Evolutionary conservation across 2,797 vertebrate species (phyloP), one percentile per base, ranked within the genome.

Genomic region (Dicrostonyx torquatus): DNA sequence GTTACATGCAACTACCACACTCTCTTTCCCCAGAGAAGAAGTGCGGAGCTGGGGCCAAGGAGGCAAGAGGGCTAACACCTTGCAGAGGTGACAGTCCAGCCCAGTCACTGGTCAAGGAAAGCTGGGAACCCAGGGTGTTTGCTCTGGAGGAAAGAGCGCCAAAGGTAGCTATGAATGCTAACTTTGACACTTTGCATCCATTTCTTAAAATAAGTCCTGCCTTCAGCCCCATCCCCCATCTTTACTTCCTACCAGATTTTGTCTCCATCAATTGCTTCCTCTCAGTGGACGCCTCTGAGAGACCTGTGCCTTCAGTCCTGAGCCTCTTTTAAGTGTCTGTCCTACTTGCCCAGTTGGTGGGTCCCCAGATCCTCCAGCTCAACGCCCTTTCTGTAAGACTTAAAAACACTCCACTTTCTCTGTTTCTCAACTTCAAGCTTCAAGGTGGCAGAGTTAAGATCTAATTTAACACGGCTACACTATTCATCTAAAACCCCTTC

Each of bases 401-500:
- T 45, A 48, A 40, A 77, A 20, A 4, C 3, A 99, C 79, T 99
- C 99, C 50, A 98, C 98, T n/a, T 98, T 98, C 94, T 99, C 99
- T 93, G 99, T 95, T 0, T 98, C 98, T 78, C 55, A 6, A 6
- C n/a, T n/a, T n/a, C n/a, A n/a, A 73, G 99, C 98, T 10, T 99
- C 96, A 88, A 99, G 99, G 95, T 99, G 98, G 98, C 98, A 0
- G 99, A 78, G 8, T 34, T 78, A 90, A 34, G 17, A 5, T 94
- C 62, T 43, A 58, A 79, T 29, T 58, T 66, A 89, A 55, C 15
- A 20, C 37, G 1, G 20, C 73, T 85, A 15, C 58, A 45, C 18
- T 45, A 85, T 31, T 78, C 60, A 82, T 50, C 34, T 76, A 31
- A 31, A 89, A 43, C 9, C 24, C 0, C 22, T 20, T 15, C 29